Conservation (phyloP, 2,797 vertebrate species). For the Schizothorax lantsangensis region DNA sequence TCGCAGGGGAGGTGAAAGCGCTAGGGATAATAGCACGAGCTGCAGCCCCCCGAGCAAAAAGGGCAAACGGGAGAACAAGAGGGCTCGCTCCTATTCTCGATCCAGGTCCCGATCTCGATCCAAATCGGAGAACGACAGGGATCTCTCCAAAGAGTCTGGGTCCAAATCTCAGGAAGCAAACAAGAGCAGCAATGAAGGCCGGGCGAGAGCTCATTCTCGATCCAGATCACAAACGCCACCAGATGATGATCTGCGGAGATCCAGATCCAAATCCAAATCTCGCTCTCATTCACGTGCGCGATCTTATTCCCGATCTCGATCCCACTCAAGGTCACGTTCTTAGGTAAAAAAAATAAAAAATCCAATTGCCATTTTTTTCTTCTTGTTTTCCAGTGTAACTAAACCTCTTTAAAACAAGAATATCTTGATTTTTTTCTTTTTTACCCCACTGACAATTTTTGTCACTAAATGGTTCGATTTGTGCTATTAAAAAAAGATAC, state of each 20-base stretch:
- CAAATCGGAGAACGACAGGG: conserved; percentile 80
- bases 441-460: background rate
- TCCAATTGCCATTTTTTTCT: background rate
- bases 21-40: conserved; percentile 77
- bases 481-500: background rate
- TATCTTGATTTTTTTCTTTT: background rate
- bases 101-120: conserved; percentile 81
- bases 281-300: conserved; percentile 65
- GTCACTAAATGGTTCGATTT: background rate
- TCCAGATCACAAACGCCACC: conserved; percentile 83
- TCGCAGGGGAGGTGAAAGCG: conserved; percentile 72
- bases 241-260: conserved; percentile 57
- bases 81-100: conserved; percentile 71
- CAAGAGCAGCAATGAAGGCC: conserved; percentile 77
- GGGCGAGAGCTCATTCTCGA: conserved; percentile 72
- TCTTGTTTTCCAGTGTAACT: conserved; percentile 26
- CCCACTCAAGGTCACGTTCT: conserved; percentile 77
- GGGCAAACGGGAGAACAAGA: conserved; percentile 86
- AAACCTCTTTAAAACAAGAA: conserved; percentile 1
- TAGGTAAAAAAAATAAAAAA: background rate
- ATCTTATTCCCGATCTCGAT: conserved; percentile 74
- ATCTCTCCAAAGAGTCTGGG: conserved; percentile 78
- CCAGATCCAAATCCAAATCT: conserved; percentile 84
- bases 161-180: conserved; percentile 77
- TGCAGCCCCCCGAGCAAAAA: conserved; percentile 82